Conservation (phyloP, 2,113 vertebrate genomes). For the Calyptommatus sinebrachiatus region DNA sequence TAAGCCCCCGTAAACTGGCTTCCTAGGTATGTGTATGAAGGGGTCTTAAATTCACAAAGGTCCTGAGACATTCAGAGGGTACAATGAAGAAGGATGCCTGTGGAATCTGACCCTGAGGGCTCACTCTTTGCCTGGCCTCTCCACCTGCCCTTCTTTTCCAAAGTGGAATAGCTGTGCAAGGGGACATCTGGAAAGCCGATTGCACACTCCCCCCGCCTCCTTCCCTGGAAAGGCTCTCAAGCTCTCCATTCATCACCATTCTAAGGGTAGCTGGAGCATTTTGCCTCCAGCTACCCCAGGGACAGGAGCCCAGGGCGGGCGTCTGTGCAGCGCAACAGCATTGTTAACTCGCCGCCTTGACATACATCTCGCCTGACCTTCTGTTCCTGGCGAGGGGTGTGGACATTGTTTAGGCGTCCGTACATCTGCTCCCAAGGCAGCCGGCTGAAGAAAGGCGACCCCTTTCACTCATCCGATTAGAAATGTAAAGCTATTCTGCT, state of each 20-base stretch:
- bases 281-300: background rate
- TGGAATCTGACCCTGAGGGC: background rate
- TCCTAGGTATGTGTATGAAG: no score
- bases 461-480: constrained; percentile 1
- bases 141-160: background rate
- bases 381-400: background rate
- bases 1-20: no score
- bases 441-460: background rate
- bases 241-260: background rate
- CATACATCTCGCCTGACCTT: constrained; percentile 13
- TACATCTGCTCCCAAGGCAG: constrained; percentile 15
- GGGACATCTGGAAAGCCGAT: constrained; percentile 13
- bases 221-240: background rate
- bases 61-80: no score
- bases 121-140: background rate
- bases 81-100: background rate
- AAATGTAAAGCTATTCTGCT: constrained; percentile 13
- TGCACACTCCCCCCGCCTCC: background rate
- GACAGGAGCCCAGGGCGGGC: background rate
- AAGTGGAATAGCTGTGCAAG: background rate
- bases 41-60: no score
- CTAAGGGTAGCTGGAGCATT: background rate
- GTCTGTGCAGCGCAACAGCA: background rate
- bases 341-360: background rate
- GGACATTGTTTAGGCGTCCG: background rate